phyloP scores from a whole-genome alignment of 2,113 vertebrate species.

The Gymnogyps californianus region DNA sequence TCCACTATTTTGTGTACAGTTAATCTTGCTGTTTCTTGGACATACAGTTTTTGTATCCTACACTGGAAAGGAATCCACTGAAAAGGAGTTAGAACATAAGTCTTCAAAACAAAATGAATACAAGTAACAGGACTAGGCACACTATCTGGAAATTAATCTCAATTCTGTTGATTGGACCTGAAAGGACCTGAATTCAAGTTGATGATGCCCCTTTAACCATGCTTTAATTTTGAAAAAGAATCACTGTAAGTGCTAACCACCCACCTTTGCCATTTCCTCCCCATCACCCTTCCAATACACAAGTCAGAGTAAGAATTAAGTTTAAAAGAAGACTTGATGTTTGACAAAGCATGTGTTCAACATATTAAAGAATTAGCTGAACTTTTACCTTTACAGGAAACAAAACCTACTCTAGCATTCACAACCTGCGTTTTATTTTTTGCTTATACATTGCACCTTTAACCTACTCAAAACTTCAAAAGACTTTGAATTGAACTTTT shows the following conservation, averaged over 20 bases:
- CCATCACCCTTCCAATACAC: not conserved
- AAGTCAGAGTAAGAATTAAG: slow-evolving; percentile 23
- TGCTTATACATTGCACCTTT: slow-evolving; percentile 86
- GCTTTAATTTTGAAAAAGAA: not conserved
- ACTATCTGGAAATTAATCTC: not conserved
- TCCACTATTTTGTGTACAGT: not conserved
- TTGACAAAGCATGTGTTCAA: slow-evolving; percentile 10
- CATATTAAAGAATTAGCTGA: not conserved
- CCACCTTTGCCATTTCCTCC: slow-evolving; percentile 30
- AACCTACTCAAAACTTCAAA: slow-evolving; percentile 79
- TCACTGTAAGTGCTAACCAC: not conserved
- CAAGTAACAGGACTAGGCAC: not conserved
- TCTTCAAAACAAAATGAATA: not conserved
- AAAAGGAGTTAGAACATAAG: not conserved
- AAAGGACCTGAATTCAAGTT: slow-evolving; percentile 27
- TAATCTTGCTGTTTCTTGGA: not conserved
- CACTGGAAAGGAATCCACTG: not conserved
- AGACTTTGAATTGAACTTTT: slow-evolving; percentile 71
- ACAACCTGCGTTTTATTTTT: slow-evolving; percentile 25
- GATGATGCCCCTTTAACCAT: slow-evolving; percentile 52
- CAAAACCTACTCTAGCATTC: slow-evolving; percentile 3
- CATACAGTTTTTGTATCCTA: not conserved
- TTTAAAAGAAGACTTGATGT: slow-evolving; percentile 26
- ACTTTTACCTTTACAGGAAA: not conserved
- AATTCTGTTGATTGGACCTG: not conserved